Evolutionary conservation across 2,113 vertebrate species (phyloP).

Genomic region (Lepus americanus): DNA sequence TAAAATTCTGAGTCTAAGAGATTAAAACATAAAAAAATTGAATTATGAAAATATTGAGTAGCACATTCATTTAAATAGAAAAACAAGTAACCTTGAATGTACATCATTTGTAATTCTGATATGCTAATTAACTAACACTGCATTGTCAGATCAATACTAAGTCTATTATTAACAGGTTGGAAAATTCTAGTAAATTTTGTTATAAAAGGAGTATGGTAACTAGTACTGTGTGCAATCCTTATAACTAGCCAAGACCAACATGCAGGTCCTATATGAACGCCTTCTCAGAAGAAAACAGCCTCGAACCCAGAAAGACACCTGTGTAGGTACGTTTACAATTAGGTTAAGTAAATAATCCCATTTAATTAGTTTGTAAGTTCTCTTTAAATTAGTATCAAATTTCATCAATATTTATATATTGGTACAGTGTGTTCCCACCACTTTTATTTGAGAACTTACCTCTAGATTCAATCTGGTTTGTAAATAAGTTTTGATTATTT

Average conservation of each 20-base stretch:
- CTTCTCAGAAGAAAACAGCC: slow-evolving; percentile 99
- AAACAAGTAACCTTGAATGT: slow-evolving; percentile 76
- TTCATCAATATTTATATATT: slow-evolving; percentile 61
- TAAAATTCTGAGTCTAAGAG: slow-evolving; percentile 60
- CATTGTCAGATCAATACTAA: slow-evolving; percentile 85
- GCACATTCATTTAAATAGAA: slow-evolving; percentile 67
- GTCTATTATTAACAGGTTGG: slow-evolving; percentile 88
- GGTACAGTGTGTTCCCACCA: slow-evolving; percentile 38
- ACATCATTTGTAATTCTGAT: slow-evolving; percentile 84
- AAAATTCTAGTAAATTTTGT: slow-evolving; percentile 87
- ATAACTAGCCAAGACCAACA: slow-evolving; percentile 99
- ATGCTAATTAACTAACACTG: slow-evolving; percentile 81
- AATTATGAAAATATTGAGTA: slow-evolving; percentile 48
- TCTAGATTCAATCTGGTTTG: slow-evolving; percentile 27
- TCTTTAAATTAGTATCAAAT: slow-evolving; percentile 67
- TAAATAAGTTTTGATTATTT: slow-evolving; percentile 57
- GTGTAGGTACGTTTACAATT: slow-evolving; percentile 95
- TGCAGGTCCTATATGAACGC: slow-evolving; percentile 99
- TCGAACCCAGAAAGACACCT: slow-evolving; percentile 94
- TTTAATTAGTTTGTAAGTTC: slow-evolving; percentile 75
- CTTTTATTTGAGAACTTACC: slow-evolving; percentile 60
- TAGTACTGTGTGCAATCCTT: slow-evolving; percentile 97
- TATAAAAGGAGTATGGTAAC: slow-evolving; percentile 92
- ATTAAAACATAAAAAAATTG: slow-evolving; percentile 63
- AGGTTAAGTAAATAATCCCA: slow-evolving; percentile 86